A percentile compares a stretch with the other conserved stretches of the same genome.
Evolutionary conservation across 2,797 vertebrate species (phyloP).

Genomic region (Macrochelys suwanniensis): DNA sequence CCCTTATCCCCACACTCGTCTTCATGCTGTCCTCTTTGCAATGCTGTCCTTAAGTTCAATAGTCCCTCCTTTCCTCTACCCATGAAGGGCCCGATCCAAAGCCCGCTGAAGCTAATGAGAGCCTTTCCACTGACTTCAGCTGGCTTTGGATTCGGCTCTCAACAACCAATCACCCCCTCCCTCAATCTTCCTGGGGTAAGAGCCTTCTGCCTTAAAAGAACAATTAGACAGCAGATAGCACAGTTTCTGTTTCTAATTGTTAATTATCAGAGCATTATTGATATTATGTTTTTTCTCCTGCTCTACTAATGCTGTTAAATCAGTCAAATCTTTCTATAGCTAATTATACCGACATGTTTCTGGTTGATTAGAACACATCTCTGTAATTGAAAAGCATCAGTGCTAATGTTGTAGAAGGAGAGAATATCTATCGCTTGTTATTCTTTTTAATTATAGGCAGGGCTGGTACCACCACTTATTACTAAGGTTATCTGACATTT

Average conservation of each 20-base stretch:
- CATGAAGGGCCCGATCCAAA: background rate
- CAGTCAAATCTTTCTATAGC: slow-evolving; percentile 50
- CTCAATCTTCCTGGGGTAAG: accelerated
- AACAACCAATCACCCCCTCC: background rate
- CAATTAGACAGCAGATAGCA: slow-evolving; percentile 56
- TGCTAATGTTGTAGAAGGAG: slow-evolving; percentile 17
- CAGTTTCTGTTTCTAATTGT: slow-evolving; percentile 44
- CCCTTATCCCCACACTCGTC: background rate
- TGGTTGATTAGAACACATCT: slow-evolving; percentile 56
- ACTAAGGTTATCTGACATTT: background rate
- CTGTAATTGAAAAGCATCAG: slow-evolving; percentile 58
- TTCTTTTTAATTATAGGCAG: slow-evolving; percentile 19
- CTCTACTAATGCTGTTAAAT: slow-evolving; percentile 44
- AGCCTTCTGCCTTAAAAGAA: background rate
- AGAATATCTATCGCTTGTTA: background rate
- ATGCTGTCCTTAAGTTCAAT: background rate
- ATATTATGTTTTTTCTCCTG: slow-evolving; percentile 40
- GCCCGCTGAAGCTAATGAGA: background rate
- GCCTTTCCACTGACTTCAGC: background rate
- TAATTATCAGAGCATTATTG: slow-evolving; percentile 64
- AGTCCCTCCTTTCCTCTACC: background rate
- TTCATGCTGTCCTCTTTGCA: background rate
- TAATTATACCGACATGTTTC: slow-evolving; percentile 65
- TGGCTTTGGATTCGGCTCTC: background rate
- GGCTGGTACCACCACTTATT: background rate